These are phyloP conservation scores for Ormyrus thymus DNA, from an alignment of 2,888 invertebrate genomes.

Conservation along the genomic window DNA sequence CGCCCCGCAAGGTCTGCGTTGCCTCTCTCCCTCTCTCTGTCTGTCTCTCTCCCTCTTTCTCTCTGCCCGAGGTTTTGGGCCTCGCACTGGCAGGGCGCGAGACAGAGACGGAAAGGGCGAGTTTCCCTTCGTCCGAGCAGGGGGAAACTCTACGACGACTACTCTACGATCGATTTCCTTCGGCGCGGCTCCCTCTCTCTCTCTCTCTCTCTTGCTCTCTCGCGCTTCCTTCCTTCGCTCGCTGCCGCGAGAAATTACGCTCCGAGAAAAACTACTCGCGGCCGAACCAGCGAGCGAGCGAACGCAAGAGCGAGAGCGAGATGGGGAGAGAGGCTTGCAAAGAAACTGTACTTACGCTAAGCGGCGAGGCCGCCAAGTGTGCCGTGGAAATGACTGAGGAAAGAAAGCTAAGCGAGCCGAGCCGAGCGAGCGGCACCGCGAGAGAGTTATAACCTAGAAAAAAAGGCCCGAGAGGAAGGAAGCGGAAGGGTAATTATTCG, in stretches of 20 bases:
- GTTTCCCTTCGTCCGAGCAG: background rate
- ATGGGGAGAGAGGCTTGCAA: too few species aligned
- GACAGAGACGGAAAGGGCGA: too few species aligned
- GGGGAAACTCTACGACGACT: background rate
- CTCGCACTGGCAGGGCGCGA: background rate
- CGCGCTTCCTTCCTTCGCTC: constrained; percentile 5
- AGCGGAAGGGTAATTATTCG: constrained; percentile 23
- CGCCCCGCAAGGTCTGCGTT: too few species aligned
- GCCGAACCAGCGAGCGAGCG: background rate
- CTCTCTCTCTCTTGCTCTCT: background rate
- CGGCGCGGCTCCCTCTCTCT: background rate
- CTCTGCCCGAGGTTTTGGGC: background rate
- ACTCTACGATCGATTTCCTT: constrained; percentile 48
- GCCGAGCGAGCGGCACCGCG: background rate
- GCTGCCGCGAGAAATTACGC: background rate
- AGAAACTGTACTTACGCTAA: background rate
- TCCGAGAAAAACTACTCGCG: too few species aligned
- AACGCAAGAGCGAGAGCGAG: background rate
- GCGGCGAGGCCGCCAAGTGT: background rate
- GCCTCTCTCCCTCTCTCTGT: background rate
- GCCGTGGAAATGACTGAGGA: constrained; percentile 5
- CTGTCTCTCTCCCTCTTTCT: too few species aligned
- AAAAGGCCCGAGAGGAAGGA: constrained; percentile 2
- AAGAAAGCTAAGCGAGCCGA: background rate
- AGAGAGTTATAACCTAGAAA: constrained; percentile 49